Conservation (phyloP, 2,113 vertebrate genomes). For the Trichomycterus rosablanca region DNA sequence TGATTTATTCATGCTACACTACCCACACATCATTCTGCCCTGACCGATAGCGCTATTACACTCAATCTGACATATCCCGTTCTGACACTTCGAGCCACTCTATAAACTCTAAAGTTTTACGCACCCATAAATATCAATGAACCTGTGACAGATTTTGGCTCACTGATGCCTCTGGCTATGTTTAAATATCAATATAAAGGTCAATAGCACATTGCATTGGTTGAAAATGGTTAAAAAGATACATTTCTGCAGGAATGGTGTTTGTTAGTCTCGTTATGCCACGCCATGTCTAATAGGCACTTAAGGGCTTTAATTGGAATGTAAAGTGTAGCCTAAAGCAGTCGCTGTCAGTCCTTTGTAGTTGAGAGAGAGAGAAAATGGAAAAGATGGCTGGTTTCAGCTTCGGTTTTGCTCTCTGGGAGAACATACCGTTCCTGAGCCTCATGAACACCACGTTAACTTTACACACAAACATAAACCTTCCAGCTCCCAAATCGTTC, state of each 20-base stretch:
- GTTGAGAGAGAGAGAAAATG: background rate
- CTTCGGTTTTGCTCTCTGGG: background rate
- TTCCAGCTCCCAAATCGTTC: constrained; percentile 4
- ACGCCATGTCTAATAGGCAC: constrained; percentile 16
- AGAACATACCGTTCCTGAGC: too few relatives aligned
- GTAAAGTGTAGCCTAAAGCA: constrained; percentile 20
- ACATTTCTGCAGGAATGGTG: constrained; percentile 13
- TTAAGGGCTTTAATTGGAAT: constrained; percentile 20
- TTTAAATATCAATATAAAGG: constrained; percentile 30
- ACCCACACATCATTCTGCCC: background rate
- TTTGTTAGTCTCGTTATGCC: constrained; percentile 22
- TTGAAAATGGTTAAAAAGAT: constrained; percentile 31
- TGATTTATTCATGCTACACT: constrained; percentile 9
- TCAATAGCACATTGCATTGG: constrained; percentile 21
- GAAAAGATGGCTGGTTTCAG: background rate
- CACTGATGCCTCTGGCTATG: background rate
- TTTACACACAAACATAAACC: background rate
- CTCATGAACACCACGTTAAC: background rate
- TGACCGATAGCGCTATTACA: constrained; percentile 6
- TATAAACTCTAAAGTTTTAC: background rate
- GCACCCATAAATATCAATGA: background rate
- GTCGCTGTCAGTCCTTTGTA: constrained; percentile 5
- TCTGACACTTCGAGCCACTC: background rate
- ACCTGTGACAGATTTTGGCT: background rate
- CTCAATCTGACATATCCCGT: background rate